Conservation (phyloP, 2,113 vertebrate species). For the Lonchura striata region DNA sequence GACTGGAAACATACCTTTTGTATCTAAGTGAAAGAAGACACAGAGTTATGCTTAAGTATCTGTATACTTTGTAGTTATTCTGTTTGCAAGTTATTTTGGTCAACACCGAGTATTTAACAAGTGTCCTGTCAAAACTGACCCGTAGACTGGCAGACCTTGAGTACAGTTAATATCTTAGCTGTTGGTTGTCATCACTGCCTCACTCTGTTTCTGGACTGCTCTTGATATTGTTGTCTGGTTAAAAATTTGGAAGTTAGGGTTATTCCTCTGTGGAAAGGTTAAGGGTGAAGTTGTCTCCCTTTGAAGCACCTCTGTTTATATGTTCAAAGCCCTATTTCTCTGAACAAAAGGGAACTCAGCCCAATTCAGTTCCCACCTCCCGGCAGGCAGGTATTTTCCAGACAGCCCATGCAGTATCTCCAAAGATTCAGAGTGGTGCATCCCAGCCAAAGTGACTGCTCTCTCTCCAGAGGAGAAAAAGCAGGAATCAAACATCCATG, state of each 20-base stretch:
- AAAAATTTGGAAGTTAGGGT: background rate
- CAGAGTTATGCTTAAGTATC: background rate
- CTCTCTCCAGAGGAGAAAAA: background rate
- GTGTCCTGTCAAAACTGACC: background rate
- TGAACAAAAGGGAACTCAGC: background rate
- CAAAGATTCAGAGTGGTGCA: background rate
- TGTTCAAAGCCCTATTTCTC: background rate
- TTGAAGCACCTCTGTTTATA: background rate
- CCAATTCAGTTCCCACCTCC: background rate
- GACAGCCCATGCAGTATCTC: background rate
- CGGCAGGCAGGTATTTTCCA: background rate
- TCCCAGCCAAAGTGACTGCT: accelerated
- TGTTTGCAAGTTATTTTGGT: background rate
- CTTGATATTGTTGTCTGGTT: background rate
- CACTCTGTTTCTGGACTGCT: background rate
- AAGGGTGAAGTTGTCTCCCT: background rate
- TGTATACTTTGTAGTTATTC: background rate
- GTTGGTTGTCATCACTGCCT: background rate
- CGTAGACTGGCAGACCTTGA: background rate
- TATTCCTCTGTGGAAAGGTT: background rate
- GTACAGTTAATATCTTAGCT: background rate
- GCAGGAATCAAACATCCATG: background rate
- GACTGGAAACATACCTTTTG: background rate
- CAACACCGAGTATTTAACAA: background rate
- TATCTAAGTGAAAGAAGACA: background rate